Evolutionary conservation across 2,797 vertebrate species (phyloP).

Genomic region (Pseudochirops cupreus): DNA sequence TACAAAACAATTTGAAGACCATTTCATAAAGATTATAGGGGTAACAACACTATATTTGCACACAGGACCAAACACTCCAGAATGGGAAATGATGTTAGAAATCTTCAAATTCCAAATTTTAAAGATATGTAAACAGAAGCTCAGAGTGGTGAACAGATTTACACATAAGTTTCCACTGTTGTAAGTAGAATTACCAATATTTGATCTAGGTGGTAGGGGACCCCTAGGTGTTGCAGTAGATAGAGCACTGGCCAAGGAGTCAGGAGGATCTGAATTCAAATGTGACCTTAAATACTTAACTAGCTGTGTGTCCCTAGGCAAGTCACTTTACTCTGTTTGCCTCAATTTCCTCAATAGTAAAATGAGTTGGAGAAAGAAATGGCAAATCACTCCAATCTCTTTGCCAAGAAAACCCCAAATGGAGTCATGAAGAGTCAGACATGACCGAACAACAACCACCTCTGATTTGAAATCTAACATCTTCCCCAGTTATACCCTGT

Average conservation of each 20-base stretch:
- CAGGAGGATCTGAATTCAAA: background rate
- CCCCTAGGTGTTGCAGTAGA: background rate
- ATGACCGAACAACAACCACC: background rate
- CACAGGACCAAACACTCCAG: background rate
- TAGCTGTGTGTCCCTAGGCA: too few species aligned
- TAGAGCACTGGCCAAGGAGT: background rate
- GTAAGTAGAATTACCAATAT: background rate
- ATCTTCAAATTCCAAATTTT: background rate
- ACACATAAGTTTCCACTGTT: background rate
- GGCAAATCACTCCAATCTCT: background rate
- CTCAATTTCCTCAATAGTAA: background rate
- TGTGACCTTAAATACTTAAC: background rate
- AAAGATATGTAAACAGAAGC: background rate
- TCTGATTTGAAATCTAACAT: background rate
- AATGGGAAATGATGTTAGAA: background rate
- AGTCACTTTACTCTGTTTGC: too few species aligned
- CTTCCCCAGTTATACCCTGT: background rate
- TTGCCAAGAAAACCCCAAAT: background rate
- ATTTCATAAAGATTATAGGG: background rate
- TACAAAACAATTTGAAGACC: background rate
- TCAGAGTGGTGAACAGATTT: background rate
- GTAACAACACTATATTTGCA: background rate
- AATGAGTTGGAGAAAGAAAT: background rate
- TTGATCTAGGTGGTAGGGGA: background rate
- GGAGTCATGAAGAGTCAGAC: background rate